Conservation (phyloP, 1,140 invertebrate genomes). For the Fopius arisanus region DNA sequence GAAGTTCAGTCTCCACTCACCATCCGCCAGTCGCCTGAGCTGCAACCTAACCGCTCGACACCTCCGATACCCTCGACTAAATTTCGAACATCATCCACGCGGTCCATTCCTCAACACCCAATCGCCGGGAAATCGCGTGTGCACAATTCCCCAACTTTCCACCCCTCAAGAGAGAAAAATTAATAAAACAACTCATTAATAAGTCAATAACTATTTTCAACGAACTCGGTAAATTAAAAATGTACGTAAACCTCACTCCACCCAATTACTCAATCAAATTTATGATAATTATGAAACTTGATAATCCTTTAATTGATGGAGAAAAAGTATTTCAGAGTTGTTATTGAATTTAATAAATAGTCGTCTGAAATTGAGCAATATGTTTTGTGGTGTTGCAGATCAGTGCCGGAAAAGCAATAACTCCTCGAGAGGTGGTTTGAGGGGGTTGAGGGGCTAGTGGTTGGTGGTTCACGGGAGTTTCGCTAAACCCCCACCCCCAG, state of each 20-base stretch:
- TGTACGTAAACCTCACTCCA: background rate
- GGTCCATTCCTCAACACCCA: background rate
- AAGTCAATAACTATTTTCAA: background rate
- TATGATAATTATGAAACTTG: background rate
- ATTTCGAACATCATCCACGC: slow-evolving; percentile 23
- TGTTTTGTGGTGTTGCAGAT: slow-evolving; percentile 28
- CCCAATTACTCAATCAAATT: background rate
- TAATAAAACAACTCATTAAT: background rate
- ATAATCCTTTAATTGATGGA: background rate
- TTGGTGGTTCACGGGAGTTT: slow-evolving; percentile 20
- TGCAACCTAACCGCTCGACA: slow-evolving; percentile 38
- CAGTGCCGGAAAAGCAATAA: slow-evolving; percentile 14
- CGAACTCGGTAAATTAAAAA: background rate
- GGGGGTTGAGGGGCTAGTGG: background rate
- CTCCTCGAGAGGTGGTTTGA: background rate
- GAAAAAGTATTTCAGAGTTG: background rate
- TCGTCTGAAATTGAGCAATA: slow-evolving; percentile 19
- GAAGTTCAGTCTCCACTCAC: slow-evolving; percentile 37
- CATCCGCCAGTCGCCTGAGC: slow-evolving; percentile 38
- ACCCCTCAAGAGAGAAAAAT: background rate
- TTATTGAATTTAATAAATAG: background rate
- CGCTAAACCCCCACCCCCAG: slow-evolving; percentile 15
- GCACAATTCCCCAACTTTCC: too few species aligned
- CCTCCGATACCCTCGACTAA: slow-evolving; percentile 28
- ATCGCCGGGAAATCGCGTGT: background rate